phyloP scores from a whole-genome alignment of 2,888 invertebrate genomes.

The Microctonus hyperodae region DNA sequence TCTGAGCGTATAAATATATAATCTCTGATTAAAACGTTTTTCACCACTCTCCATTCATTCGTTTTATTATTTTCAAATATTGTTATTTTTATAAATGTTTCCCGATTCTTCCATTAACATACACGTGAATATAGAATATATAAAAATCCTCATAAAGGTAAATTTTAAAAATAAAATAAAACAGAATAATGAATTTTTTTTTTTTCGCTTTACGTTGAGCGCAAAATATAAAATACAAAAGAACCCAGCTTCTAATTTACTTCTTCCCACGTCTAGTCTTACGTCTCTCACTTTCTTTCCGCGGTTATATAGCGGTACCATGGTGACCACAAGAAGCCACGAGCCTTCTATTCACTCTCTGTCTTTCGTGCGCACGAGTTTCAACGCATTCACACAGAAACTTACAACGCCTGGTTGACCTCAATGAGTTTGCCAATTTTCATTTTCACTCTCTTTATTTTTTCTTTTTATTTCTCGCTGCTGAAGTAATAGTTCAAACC shows the following conservation, averaged over 20 bases:
- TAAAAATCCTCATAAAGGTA: no score
- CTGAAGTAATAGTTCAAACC: neutral
- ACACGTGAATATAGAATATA: no score
- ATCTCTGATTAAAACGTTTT: no score
- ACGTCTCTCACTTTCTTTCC: slow-evolving; percentile 6
- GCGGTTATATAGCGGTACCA: slow-evolving; percentile 6
- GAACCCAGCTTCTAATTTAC: slow-evolving; percentile 32
- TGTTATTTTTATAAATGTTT: no score
- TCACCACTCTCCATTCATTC: no score
- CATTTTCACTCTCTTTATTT: neutral
- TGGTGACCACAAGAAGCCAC: slow-evolving; percentile 14
- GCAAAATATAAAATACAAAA: neutral
- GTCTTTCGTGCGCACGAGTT: neutral
- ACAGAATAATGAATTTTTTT: neutral
- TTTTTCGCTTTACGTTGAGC: neutral
- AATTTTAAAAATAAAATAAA: neutral
- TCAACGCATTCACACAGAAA: slow-evolving; percentile 9
- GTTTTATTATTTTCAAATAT: no score
- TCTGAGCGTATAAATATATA: no score
- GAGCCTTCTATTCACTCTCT: slow-evolving; percentile 6
- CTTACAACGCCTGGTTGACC: slow-evolving; percentile 10
- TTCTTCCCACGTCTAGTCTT: slow-evolving; percentile 31
- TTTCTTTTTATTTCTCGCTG: neutral
- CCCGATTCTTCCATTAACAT: no score
- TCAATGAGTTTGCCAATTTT: slow-evolving; percentile 5